These are phyloP conservation scores for Dioctria linearis DNA, from an alignment of 2,888 invertebrate genomes.

Conservation along the genomic window DNA sequence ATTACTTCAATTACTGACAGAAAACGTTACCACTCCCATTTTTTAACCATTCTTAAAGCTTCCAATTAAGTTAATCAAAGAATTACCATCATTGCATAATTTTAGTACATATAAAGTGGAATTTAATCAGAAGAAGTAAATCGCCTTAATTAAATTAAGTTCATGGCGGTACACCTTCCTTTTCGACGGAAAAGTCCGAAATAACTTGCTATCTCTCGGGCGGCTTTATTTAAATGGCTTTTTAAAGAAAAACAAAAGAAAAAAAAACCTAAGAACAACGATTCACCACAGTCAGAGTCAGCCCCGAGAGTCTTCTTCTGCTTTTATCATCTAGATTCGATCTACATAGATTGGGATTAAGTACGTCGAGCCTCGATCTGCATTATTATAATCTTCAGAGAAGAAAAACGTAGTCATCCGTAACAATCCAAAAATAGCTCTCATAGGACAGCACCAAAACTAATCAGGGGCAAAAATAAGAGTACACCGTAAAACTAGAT, in stretches of 20 bases:
- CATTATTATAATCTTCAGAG: too few relatives aligned
- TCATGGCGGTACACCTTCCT: not conserved
- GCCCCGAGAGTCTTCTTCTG: not conserved
- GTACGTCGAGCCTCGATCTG: too few relatives aligned
- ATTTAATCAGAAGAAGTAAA: not conserved
- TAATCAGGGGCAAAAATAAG: not conserved
- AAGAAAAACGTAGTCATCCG: not conserved
- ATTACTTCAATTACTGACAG: too few relatives aligned
- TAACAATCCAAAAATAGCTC: not conserved
- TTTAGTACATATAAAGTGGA: not conserved
- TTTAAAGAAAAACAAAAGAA: too few relatives aligned
- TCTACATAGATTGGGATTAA: too few relatives aligned
- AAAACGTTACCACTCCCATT: not conserved
- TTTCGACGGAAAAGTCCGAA: not conserved
- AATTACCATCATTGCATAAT: not conserved
- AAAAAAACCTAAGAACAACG: too few relatives aligned
- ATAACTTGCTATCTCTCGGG: too few relatives aligned
- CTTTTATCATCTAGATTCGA: not conserved
- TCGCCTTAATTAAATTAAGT: not conserved
- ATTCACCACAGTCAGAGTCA: too few relatives aligned
- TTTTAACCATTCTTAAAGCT: not conserved
- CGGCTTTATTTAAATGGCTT: too few relatives aligned
- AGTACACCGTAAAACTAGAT: slow-evolving; percentile 2
- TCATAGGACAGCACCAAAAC: not conserved
- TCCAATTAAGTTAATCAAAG: not conserved